phyloP scores from a whole-genome alignment of 2,888 invertebrate genomes.

The Nemotelus nigrinus region DNA sequence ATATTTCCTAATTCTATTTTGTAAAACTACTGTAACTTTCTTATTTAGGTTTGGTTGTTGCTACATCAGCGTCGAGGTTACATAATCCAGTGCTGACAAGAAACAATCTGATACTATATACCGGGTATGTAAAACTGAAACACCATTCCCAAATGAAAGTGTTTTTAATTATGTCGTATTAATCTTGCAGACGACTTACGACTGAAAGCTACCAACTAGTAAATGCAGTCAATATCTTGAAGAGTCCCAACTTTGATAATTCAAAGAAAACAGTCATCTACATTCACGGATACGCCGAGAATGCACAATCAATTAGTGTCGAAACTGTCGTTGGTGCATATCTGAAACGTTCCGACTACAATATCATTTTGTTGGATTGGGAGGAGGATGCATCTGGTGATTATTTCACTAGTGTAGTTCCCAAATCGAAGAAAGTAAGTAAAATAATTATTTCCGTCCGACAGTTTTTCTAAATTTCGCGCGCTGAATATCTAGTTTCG shows the following conservation, averaged over 20 bases:
- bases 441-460: background rate
- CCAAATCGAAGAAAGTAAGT: constrained; percentile 59
- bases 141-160: too few relatives aligned
- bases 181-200: background rate
- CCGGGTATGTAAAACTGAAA: too few relatives aligned
- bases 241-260: constrained; percentile 2
- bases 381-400: constrained; percentile 63
- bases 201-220: background rate
- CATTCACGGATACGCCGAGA: constrained; percentile 71
- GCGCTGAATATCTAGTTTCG: background rate
- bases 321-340: constrained; percentile 64
- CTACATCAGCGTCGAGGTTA: too few relatives aligned
- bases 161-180: background rate
- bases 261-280: constrained; percentile 67
- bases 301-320: constrained; percentile 69
- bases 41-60: too few relatives aligned
- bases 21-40: too few relatives aligned
- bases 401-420: constrained; percentile 62
- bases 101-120: too few relatives aligned
- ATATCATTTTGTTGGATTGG: constrained; percentile 62
- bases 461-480: background rate
- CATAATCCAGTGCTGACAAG: too few relatives aligned
- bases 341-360: constrained; percentile 59
- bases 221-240: background rate
- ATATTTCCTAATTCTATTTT: too few relatives aligned